These are phyloP conservation scores for Leucoraja ocellata DNA, from an alignment of 2,797 vertebrate species.

Conservation along the genomic window DNA sequence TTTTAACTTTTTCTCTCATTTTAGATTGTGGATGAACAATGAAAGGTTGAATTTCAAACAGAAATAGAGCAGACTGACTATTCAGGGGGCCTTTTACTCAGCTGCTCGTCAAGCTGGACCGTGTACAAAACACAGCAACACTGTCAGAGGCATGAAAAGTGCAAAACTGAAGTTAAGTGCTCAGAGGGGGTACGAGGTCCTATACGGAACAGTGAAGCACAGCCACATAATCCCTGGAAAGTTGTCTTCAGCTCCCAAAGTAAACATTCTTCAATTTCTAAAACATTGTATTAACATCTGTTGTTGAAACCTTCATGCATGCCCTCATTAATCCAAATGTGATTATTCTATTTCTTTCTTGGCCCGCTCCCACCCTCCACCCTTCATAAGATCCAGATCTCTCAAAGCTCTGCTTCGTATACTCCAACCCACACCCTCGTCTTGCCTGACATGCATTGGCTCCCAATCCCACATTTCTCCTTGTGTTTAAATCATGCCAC, in stretches of 20 bases:
- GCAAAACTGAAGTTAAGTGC: background rate
- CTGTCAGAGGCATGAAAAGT: background rate
- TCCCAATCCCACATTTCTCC: background rate
- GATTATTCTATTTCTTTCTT: background rate
- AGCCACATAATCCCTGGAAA: background rate
- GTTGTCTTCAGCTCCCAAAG: background rate
- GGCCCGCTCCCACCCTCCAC: background rate
- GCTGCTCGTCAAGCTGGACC: background rate
- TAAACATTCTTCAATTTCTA: conserved; percentile 20
- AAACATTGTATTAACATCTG: background rate
- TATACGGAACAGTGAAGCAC: background rate
- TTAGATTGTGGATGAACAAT: background rate
- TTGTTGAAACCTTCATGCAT: background rate
- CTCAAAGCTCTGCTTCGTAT: background rate
- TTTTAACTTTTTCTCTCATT: background rate
- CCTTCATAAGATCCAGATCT: background rate
- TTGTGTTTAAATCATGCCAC: background rate
- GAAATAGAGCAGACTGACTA: background rate
- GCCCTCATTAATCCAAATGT: background rate
- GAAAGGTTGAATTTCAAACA: background rate
- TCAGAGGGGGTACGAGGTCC: background rate
- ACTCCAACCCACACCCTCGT: no score
- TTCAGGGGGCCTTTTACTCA: background rate
- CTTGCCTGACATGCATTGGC: background rate
- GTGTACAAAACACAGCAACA: background rate